phyloP scores from a whole-genome alignment of 2,888 invertebrate species.

The Dolichopus griseipennis region DNA sequence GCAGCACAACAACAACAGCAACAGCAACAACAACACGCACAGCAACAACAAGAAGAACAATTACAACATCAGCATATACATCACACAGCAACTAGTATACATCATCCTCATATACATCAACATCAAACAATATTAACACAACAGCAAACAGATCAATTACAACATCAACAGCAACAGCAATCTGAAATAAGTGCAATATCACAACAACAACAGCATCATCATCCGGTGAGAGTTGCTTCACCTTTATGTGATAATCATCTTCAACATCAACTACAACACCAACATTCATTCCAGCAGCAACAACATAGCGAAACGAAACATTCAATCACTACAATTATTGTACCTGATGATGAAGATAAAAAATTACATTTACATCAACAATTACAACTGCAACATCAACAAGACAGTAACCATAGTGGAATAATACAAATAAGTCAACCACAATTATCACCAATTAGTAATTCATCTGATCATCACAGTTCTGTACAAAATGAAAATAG shows the following conservation, averaged over 20 bases:
- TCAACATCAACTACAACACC: not conserved
- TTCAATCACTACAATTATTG: conserved; percentile 25
- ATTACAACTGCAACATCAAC: not conserved
- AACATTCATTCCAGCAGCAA: not conserved
- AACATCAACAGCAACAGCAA: conserved; percentile 30
- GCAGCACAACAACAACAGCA: conserved; percentile 29
- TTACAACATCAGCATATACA: conserved; percentile 23
- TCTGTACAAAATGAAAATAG: conserved; percentile 42
- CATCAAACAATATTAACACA: conserved; percentile 28
- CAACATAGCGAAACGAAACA: conserved; percentile 9
- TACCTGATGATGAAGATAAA: conserved; percentile 29
- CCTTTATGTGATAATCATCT: not conserved
- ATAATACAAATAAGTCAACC: conserved; percentile 15
- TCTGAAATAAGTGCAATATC: not conserved
- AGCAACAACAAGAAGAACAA: conserved; percentile 14
- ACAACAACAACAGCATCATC: not conserved
- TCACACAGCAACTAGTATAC: conserved; percentile 18
- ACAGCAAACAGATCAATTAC: conserved; percentile 32
- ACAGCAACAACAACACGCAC: conserved; percentile 22
- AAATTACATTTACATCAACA: conserved; percentile 17
- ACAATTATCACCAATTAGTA: conserved; percentile 23
- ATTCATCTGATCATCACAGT: conserved; percentile 7
- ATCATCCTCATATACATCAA: conserved; percentile 22
- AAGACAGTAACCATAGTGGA: not conserved
- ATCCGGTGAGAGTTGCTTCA: not conserved